phyloP scores from a whole-genome alignment of 2,113 vertebrate genomes.

The Carassius carassius region DNA sequence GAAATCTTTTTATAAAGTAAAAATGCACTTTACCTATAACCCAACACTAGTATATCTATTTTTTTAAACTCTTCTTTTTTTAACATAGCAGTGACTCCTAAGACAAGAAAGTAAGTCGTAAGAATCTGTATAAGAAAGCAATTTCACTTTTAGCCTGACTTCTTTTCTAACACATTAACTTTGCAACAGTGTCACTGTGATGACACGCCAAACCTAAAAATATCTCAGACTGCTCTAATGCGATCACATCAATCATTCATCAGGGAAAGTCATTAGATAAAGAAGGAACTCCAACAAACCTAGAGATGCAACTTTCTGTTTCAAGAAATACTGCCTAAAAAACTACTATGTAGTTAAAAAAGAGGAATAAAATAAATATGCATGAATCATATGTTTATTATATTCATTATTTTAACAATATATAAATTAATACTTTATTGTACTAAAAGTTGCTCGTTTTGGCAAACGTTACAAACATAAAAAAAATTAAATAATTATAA shows the following conservation, averaged over 20 bases:
- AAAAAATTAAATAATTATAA: too few species aligned
- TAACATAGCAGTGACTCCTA: not conserved
- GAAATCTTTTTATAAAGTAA: too few species aligned
- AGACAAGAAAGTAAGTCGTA: too few species aligned
- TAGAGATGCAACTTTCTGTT: not conserved
- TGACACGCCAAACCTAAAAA: not conserved
- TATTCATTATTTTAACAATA: too few species aligned
- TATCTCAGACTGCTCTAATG: not conserved
- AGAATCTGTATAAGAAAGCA: not conserved
- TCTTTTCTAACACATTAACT: not conserved
- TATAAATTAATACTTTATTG: too few species aligned
- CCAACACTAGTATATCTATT: too few species aligned
- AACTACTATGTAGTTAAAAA: not conserved
- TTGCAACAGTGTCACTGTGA: not conserved
- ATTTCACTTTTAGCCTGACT: not conserved
- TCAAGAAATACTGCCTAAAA: not conserved
- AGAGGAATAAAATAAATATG: not conserved
- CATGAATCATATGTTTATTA: too few species aligned
- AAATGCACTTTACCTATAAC: too few species aligned
- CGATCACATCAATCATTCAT: not conserved
- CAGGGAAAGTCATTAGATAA: not conserved
- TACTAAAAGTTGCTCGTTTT: too few species aligned
- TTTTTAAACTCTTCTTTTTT: not conserved
- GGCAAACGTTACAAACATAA: too few species aligned
- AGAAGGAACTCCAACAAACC: not conserved